These are phyloP conservation scores for Monopterus albus DNA, from an alignment of 2,113 vertebrate genomes.

Conservation along the genomic window DNA sequence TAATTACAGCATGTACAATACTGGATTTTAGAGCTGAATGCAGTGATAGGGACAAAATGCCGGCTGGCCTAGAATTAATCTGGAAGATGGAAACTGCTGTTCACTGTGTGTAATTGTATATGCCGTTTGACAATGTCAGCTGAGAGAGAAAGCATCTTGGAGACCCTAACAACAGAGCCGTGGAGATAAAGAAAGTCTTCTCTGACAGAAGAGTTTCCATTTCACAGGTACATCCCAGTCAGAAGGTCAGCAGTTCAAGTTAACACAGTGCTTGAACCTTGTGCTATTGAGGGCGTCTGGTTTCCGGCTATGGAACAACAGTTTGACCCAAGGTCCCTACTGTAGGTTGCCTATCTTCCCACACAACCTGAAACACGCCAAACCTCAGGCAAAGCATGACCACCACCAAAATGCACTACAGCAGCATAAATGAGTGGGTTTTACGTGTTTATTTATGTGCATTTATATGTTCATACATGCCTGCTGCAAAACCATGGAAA, in stretches of 20 bases:
- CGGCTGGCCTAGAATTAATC: conserved; percentile 5
- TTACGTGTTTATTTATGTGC: conserved; percentile 32
- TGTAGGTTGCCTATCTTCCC: conserved; percentile 30
- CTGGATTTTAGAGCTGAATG: conserved; percentile 15
- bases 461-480: conserved; percentile 21
- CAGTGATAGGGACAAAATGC: background rate
- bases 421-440: conserved; percentile 24
- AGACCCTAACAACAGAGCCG: background rate
- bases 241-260: conserved; percentile 38
- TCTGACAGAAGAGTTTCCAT: conserved; percentile 23
- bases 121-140: background rate
- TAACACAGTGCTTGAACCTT: conserved; percentile 40
- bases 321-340: no score
- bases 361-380: conserved; percentile 43
- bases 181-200: conserved; percentile 16
- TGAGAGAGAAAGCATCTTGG: conserved; percentile 1
- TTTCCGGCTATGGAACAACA: conserved; percentile 28
- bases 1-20: conserved; percentile 14
- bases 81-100: background rate
- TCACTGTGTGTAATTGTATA: background rate
- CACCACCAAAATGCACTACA: conserved; percentile 41
- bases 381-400: conserved; percentile 47
- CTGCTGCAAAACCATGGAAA: conserved; percentile 23
- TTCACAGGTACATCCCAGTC: conserved; percentile 18
- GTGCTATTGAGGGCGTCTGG: conserved; percentile 10